phyloP scores from a whole-genome alignment of 2,797 vertebrate species.

The Lagodon rhomboides region DNA sequence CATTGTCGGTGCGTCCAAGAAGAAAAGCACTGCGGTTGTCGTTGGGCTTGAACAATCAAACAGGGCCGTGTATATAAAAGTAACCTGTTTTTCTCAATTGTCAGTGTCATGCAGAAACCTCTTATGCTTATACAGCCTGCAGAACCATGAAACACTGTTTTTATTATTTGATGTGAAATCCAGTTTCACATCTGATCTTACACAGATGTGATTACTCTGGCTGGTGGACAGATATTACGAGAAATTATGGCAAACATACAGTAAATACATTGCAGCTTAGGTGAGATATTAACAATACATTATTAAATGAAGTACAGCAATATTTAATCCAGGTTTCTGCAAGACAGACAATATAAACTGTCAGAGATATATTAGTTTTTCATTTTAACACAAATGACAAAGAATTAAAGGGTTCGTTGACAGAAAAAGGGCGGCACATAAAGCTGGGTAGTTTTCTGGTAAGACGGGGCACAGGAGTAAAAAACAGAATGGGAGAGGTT shows the following conservation, averaged over 20 bases:
- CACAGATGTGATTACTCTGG: constrained; percentile 2
- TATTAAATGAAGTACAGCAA: background rate
- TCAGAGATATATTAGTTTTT: constrained; percentile 11
- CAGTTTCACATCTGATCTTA: background rate
- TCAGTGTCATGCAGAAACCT: constrained; percentile 53
- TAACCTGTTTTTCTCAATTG: background rate
- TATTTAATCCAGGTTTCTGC: constrained; percentile 31
- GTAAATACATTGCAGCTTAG: background rate
- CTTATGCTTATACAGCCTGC: background rate
- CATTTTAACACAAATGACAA: constrained; percentile 44
- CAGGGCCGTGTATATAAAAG: background rate
- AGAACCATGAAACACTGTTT: background rate
- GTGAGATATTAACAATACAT: background rate
- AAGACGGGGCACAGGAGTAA: constrained; percentile 24
- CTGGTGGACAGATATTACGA: background rate
- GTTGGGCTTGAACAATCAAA: background rate
- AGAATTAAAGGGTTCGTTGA: constrained; percentile 19
- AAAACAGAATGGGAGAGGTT: constrained; percentile 16
- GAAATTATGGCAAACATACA: constrained; percentile 2
- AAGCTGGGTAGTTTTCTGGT: constrained; percentile 18
- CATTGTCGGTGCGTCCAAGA: background rate
- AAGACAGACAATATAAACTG: constrained; percentile 22
- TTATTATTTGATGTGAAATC: constrained; percentile 4
- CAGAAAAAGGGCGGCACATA: constrained; percentile 28
- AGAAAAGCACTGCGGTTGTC: background rate